Evolutionary conservation across 2,797 vertebrate species (phyloP).

Genomic region (Propithecus perrieri): DNA sequence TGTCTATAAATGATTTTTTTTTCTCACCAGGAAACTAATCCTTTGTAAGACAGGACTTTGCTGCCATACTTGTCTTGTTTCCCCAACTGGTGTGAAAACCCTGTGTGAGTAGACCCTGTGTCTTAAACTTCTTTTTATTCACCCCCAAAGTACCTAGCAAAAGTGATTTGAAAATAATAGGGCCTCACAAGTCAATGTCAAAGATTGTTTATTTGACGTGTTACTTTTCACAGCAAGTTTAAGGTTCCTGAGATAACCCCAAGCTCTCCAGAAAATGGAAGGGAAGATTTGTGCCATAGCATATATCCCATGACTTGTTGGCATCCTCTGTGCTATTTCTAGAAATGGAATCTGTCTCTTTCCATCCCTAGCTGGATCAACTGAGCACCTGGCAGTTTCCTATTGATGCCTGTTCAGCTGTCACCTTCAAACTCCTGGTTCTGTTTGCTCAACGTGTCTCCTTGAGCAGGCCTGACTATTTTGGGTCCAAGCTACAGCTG

Average conservation of each 20-base stretch:
- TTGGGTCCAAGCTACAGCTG: constrained; percentile 71
- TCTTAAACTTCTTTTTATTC: constrained; percentile 19
- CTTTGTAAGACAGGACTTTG: neutral
- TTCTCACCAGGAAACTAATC: constrained; percentile 35
- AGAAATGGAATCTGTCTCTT: constrained; percentile 68
- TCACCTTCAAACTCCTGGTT: constrained; percentile 62
- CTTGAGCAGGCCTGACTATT: constrained; percentile 65
- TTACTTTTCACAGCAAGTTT: constrained; percentile 38
- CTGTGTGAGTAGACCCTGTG: neutral
- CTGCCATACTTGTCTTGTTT: constrained; percentile 6
- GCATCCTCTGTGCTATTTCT: constrained; percentile 70
- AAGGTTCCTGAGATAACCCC: constrained; percentile 1
- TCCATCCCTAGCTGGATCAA: constrained; percentile 59
- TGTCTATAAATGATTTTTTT: neutral
- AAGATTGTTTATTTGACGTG: constrained; percentile 15
- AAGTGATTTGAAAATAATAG: constrained; percentile 33
- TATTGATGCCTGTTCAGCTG: constrained; percentile 74
- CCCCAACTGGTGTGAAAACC: constrained; percentile 10
- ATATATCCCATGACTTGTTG: constrained; percentile 47
- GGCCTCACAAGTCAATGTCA: neutral
- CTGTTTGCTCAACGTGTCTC: constrained; percentile 58
- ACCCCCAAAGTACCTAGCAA: neutral
- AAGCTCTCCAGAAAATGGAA: constrained; percentile 33
- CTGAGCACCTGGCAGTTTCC: constrained; percentile 71
- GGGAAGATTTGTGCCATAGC: neutral